Percentiles rank a stretch among this genome's conserved stretches.
These are phyloP conservation scores for Psix sp. DNA, from an alignment of 1,140 invertebrate species.

Conservation along the genomic window DNA sequence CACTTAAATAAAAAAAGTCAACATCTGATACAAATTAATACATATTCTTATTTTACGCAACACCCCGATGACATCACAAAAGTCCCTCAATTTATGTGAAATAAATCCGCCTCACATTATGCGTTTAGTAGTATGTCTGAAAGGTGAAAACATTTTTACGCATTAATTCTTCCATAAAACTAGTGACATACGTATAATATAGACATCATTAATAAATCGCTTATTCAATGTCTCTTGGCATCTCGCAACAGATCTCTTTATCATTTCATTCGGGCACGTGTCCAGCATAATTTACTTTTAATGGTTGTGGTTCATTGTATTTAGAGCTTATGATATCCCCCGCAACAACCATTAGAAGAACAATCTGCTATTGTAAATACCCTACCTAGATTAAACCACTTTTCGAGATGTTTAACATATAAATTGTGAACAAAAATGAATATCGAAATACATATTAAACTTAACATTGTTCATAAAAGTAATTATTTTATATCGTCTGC, in stretches of 20 bases:
- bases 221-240: constrained; percentile 39
- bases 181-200: constrained; percentile 62
- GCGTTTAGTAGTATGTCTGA: constrained; percentile 6
- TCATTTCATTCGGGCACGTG: constrained; percentile 67
- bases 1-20: too few relatives aligned
- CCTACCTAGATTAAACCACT: too few relatives aligned
- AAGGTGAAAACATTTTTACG: constrained; percentile 42
- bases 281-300: constrained; percentile 70
- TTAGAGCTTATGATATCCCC: constrained; percentile 62
- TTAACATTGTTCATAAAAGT: too few relatives aligned
- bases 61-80: too few relatives aligned
- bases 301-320: constrained; percentile 72
- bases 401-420: too few relatives aligned
- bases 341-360: too few relatives aligned
- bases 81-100: constrained; percentile 26
- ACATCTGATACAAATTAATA: too few relatives aligned
- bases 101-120: constrained; percentile 14
- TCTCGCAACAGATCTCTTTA: constrained; percentile 65
- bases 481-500: too few relatives aligned
- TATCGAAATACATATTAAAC: too few relatives aligned
- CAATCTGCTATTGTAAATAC: too few relatives aligned
- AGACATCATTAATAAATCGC: constrained; percentile 66
- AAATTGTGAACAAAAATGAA: too few relatives aligned
- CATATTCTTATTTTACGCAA: too few relatives aligned
- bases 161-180: constrained; percentile 57